Conservation (phyloP, 2,888 invertebrate species). For the Dendrolimus pini region DNA sequence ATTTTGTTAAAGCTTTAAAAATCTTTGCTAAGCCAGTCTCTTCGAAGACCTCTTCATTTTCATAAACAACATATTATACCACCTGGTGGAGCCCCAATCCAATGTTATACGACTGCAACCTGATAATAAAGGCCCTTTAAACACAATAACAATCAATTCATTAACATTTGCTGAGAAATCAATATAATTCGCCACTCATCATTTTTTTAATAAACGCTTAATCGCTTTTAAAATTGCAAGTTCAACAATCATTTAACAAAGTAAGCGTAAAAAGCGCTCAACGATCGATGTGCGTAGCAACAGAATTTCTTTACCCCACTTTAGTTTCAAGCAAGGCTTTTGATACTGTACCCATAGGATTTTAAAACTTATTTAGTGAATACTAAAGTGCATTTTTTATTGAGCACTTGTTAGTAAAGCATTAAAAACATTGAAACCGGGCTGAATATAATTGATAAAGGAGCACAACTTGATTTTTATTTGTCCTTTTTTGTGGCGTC, state of each 20-base stretch:
- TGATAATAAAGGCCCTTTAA: neutral
- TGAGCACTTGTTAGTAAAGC: neutral
- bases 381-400: neutral
- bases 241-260: neutral
- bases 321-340: conserved; percentile 43
- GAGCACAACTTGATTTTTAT: neutral
- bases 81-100: neutral
- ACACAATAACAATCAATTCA: neutral
- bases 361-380: neutral
- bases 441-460: neutral
- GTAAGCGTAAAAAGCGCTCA: conserved; percentile 7
- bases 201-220: neutral
- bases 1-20: too few relatives aligned
- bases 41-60: too few relatives aligned
- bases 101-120: neutral
- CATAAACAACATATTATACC: too few relatives aligned
- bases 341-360: conserved; percentile 14
- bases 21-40: too few relatives aligned
- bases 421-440: neutral
- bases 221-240: neutral
- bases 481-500: neutral
- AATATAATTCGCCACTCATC: neutral
- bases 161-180: neutral
- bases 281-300: conserved; percentile 34
- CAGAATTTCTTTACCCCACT: conserved; percentile 42